Evolutionary conservation across 1,140 invertebrate species (phyloP), one percentile per base, ranked within the genome.

Genomic region (Polyergus mexicanus): DNA sequence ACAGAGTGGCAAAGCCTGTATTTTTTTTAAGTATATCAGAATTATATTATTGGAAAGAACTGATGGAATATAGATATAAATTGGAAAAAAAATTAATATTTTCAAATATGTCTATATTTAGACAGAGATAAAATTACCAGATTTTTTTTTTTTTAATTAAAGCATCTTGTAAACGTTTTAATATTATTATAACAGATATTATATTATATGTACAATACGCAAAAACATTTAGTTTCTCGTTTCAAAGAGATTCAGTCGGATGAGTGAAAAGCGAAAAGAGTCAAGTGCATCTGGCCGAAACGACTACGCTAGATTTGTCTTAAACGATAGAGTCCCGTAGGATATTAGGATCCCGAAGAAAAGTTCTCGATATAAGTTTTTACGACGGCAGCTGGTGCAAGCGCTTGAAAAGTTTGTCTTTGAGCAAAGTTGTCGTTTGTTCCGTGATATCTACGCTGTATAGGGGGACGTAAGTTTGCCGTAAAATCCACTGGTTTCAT

Each of bases 361-460:
- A 80, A 80, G 63, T 80, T 69, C 35, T 22, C 47, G 35, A 80
- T 80, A 69, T 80, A 80, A 80, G 63, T 80, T 80, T 68, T 80
- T 68, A 51, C 77, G 68, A 58, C 63, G 35, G 65, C 77, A 80
- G 63, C 77, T 80, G 77, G 77, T 22, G 41, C 47, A 41, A 25
- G 35, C 60, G 60, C 60, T 65, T 47, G 75, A 65, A 65, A 76
- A 80, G 44, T 69, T 80, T 69, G 77, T 80, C 77, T 80, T 69
- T 69, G 19, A 68, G 62, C 62, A n/a, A 68, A 68, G 44, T 68
- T 68, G 51, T 35, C 63, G 63, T 80, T 80, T 80, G 77, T 58
- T 69, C 77, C 4, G 35, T n/a, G 77, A 80, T 80, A 80, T 80
- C 47, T 80, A 56, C 35, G 65, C 16, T 28, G 35, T 16, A 22